phyloP scores from a whole-genome alignment of 2,113 vertebrate species.

The Philantomba maxwellii region DNA sequence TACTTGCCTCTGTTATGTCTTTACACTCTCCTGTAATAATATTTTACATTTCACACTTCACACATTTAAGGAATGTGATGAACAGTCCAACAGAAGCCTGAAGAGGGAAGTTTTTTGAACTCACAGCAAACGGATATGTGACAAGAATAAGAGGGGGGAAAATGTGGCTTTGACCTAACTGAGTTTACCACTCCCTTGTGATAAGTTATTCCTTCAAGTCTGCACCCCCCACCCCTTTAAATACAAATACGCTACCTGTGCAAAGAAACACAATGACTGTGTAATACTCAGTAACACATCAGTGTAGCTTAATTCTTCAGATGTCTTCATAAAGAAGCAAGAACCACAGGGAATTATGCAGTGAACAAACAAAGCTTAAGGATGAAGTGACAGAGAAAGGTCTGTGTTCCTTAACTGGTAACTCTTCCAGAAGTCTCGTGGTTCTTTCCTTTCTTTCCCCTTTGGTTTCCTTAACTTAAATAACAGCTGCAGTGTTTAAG shows the following conservation, averaged over 20 bases:
- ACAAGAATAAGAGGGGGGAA: background rate
- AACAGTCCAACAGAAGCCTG: background rate
- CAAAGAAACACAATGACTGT: background rate
- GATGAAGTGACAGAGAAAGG: constrained; percentile 9
- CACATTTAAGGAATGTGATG: background rate
- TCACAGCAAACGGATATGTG: background rate
- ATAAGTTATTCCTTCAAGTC: background rate
- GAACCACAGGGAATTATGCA: background rate
- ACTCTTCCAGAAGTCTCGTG: constrained; percentile 3
- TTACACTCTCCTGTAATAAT: background rate
- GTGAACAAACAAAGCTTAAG: constrained; percentile 15
- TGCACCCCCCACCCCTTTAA: background rate
- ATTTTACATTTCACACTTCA: background rate
- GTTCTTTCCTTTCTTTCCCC: background rate
- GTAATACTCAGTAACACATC: background rate
- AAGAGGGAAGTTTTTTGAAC: background rate
- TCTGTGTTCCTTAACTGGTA: constrained; percentile 23
- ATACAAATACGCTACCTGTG: background rate
- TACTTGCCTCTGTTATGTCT: background rate
- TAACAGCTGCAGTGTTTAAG: constrained; percentile 46
- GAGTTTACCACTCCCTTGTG: background rate
- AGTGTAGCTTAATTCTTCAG: background rate
- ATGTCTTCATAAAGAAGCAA: background rate
- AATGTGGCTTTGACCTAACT: background rate
- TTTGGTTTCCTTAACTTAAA: constrained; percentile 46